Evolutionary conservation across 1,140 invertebrate species (phyloP).

Genomic region (Drosophila lowei): DNA sequence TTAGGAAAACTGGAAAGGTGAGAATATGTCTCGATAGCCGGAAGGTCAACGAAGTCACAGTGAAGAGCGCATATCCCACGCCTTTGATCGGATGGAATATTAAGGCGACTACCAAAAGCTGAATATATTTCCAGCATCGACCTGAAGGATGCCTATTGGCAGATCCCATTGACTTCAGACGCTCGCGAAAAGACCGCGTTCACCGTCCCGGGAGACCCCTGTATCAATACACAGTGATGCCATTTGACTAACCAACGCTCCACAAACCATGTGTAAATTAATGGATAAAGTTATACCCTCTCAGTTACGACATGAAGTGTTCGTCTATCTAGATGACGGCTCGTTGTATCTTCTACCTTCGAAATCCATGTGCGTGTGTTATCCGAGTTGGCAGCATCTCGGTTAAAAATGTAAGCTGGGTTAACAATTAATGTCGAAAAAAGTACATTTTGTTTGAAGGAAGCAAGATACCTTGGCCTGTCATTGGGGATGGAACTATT

Average conservation of each 20-base stretch:
- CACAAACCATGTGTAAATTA: constrained; percentile 16
- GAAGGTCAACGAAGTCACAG: constrained; percentile 8
- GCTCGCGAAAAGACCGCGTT: constrained; percentile 10
- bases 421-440: constrained; percentile 22
- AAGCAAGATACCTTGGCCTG: constrained; percentile 5
- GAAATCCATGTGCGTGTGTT: background rate
- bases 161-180: background rate
- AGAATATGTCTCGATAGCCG: constrained; percentile 5
- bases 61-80: constrained; percentile 15
- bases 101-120: constrained; percentile 1
- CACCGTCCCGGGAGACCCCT: constrained; percentile 5
- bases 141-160: constrained; percentile 10
- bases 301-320: background rate
- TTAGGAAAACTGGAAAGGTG: constrained; percentile 6
- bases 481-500: constrained; percentile 1
- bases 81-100: constrained; percentile 4
- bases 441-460: constrained; percentile 3
- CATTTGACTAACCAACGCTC: constrained; percentile 10
- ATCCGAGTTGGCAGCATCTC: background rate
- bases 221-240: constrained; percentile 22
- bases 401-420: background rate
- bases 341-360: constrained; percentile 6
- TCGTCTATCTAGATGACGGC: constrained; percentile 12
- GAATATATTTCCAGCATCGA: constrained; percentile 15
- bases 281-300: constrained; percentile 18